Conservation (phyloP, 2,888 invertebrate genomes). For the Apoderus coryli region DNA sequence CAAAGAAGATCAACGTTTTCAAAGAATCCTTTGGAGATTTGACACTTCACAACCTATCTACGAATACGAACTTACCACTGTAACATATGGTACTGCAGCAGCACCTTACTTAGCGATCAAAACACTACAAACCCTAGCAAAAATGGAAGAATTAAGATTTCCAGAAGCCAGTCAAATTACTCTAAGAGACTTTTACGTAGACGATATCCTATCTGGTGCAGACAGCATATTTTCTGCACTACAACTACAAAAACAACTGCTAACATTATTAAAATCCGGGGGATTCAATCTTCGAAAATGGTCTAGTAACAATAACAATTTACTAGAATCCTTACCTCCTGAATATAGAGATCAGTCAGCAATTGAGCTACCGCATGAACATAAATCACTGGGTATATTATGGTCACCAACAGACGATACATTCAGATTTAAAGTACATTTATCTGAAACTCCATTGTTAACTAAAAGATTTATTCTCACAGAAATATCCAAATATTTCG, state of each 20-base stretch:
- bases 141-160: conserved; percentile 10
- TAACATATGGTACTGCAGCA: conserved; percentile 17
- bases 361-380: not conserved
- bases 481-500: no score
- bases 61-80: conserved; percentile 14
- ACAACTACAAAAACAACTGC: conserved; percentile 1
- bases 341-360: no score
- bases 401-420: no score
- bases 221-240: not conserved
- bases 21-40: conserved; percentile 16
- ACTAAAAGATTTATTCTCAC: no score
- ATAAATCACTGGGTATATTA: no score
- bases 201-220: conserved; percentile 1
- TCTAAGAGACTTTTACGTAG: conserved; percentile 2
- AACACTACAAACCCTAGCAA: conserved; percentile 15
- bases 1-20: conserved; percentile 12
- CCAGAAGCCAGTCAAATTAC: conserved; percentile 8
- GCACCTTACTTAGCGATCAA: conserved; percentile 15
- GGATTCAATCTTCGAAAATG: conserved; percentile 2
- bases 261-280: not conserved
- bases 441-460: not conserved
- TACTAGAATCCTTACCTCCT: no score
- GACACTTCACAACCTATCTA: conserved; percentile 9
- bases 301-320: conserved; percentile 1
- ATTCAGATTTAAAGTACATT: no score